Evolutionary conservation across 1,140 invertebrate genomes (phyloP).

Genomic region (Drosophila mayri): DNA sequence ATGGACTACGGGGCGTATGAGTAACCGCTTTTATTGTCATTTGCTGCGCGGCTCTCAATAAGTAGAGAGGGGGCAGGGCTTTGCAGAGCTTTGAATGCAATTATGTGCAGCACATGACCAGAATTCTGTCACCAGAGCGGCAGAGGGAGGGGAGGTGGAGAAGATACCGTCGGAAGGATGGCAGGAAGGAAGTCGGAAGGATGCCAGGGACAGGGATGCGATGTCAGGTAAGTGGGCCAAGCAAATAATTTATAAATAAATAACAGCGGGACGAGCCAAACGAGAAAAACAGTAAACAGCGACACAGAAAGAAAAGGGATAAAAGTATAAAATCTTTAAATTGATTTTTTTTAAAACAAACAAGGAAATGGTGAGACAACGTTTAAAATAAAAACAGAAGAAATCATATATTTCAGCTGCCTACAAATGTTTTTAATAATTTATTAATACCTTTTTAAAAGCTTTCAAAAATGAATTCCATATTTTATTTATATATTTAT

Average conservation of each 20-base stretch:
- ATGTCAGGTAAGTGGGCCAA: conserved; percentile 71
- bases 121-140: conserved; percentile 38
- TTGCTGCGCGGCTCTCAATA: conserved; percentile 57
- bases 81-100: conserved; percentile 72
- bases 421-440: not conserved
- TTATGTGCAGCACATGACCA: conserved; percentile 76
- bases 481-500: not conserved
- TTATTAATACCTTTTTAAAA: not conserved
- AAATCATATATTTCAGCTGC: not conserved
- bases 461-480: no score
- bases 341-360: no score
- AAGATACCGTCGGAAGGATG: conserved; percentile 22
- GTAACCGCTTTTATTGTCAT: conserved; percentile 74
- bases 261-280: conserved; percentile 45
- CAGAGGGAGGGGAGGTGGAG: not conserved
- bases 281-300: conserved; percentile 38
- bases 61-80: not conserved
- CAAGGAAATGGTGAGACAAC: not conserved
- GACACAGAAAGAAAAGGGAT: conserved; percentile 14
- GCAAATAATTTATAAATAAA: conserved; percentile 65
- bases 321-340: not conserved
- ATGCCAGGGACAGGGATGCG: conserved; percentile 16
- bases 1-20: conserved; percentile 67
- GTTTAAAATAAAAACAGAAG: not conserved
- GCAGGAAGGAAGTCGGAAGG: conserved; percentile 37